Evolutionary conservation across 2,113 vertebrate species (phyloP).

Genomic region (Callipepla squamata): DNA sequence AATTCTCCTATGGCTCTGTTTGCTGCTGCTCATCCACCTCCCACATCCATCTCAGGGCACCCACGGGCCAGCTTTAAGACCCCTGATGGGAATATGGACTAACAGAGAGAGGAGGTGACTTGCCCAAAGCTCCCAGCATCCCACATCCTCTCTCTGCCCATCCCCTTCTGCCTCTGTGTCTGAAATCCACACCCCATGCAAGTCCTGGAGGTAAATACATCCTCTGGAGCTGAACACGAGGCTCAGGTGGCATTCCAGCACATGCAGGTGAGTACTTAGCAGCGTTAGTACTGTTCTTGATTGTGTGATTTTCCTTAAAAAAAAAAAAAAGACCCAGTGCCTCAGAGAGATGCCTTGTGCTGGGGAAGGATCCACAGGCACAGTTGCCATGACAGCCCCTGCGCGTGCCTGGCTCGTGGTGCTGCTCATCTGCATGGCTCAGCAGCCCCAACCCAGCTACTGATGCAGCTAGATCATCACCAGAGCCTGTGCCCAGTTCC

Average conservation of each 20-base stretch:
- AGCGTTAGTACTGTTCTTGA: not conserved
- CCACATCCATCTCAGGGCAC: not conserved
- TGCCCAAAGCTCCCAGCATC: not conserved
- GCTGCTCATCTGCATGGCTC: not conserved
- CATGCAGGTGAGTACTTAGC: accelerated
- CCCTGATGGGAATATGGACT: accelerated
- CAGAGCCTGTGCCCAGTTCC: not conserved
- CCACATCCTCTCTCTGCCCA: not conserved
- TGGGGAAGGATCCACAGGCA: not conserved
- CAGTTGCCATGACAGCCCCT: slow-evolving; percentile 56
- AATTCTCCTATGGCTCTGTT: not conserved
- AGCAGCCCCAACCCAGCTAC: accelerated
- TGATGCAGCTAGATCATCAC: accelerated
- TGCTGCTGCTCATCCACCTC: not conserved
- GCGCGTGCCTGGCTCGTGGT: not conserved
- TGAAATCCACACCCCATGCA: not conserved
- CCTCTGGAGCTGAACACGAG: not conserved
- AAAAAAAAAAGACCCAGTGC: not conserved
- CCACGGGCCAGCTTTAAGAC: accelerated
- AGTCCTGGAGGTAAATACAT: accelerated
- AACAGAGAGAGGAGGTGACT: not conserved
- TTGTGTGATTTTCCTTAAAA: not conserved
- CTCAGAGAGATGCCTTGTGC: not conserved
- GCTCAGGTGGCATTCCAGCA: not conserved
- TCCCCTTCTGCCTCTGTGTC: accelerated